These are phyloP conservation scores for Pocillopora verrucosa DNA, from an alignment of 64 coral and sea anemone genomes.

Conservation along the genomic window DNA sequence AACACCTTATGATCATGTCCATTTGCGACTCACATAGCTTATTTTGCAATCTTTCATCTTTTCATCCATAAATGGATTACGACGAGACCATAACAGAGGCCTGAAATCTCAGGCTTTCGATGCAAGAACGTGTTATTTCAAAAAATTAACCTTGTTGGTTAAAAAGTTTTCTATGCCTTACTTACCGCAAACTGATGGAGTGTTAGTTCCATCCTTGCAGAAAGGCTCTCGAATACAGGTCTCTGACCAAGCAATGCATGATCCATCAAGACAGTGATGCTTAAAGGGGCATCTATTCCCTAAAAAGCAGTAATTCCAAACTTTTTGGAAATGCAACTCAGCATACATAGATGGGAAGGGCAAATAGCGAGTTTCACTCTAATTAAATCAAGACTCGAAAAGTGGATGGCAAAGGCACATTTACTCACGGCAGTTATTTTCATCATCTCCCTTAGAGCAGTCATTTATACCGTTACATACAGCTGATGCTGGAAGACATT, in stretches of 20 bases:
- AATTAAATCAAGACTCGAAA: too few relatives aligned
- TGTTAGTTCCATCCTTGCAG: background rate
- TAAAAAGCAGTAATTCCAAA: background rate
- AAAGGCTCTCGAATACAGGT: background rate
- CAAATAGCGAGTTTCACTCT: too few relatives aligned
- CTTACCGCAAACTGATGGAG: background rate
- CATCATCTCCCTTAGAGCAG: constrained; percentile 31
- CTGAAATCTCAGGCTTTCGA: background rate
- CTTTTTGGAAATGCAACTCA: too few relatives aligned
- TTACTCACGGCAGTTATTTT: constrained; percentile 36
- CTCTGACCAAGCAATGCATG: background rate
- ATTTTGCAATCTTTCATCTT: too few relatives aligned
- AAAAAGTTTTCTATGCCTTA: background rate
- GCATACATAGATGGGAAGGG: too few relatives aligned
- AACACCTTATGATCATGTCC: too few relatives aligned
- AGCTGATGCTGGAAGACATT: background rate
- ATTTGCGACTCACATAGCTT: too few relatives aligned
- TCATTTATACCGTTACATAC: constrained; percentile 10
- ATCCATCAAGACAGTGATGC: constrained; percentile 2
- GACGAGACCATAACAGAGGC: background rate
- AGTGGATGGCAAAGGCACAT: too few relatives aligned
- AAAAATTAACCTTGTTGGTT: too few relatives aligned
- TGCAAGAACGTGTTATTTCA: too few relatives aligned
- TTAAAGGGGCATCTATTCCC: background rate
- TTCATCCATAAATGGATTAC: background rate